Conservation (phyloP, 1,140 invertebrate species). For the Ditylenchus dipsaci region DNA sequence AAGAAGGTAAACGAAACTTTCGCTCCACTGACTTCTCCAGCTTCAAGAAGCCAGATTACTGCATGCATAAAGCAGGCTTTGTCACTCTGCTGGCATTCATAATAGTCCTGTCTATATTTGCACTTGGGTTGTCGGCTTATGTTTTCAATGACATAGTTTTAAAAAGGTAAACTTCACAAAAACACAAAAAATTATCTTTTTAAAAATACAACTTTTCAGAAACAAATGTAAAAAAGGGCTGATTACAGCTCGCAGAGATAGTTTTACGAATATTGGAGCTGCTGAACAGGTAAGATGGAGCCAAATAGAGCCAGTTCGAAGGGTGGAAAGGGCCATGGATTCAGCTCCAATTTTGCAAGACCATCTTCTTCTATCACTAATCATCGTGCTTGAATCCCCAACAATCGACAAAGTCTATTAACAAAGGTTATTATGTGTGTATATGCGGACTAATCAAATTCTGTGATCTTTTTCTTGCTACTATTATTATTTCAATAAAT, state of each 20-base stretch:
- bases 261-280: not conserved
- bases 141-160: slow-evolving; percentile 7
- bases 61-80: not conserved
- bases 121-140: not conserved
- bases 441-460: too few species aligned
- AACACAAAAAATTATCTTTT: not conserved
- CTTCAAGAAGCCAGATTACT: not conserved
- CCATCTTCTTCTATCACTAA: too few species aligned
- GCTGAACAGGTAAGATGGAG: not conserved
- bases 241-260: not conserved
- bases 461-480: too few species aligned
- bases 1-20: not conserved
- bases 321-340: too few species aligned
- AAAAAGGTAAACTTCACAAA: not conserved
- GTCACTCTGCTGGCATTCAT: not conserved
- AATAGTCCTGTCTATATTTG: not conserved
- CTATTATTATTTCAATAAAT: too few species aligned
- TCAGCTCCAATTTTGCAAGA: too few species aligned
- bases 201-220: not conserved
- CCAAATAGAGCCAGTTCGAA: not conserved
- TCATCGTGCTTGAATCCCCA: too few species aligned
- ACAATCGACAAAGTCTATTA: too few species aligned
- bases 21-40: not conserved
- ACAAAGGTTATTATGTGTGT: too few species aligned
- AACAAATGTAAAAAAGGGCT: not conserved